Base-by-base conservation (phyloP, 2,888 invertebrate species). In the Cybosia mesomella region DNA sequence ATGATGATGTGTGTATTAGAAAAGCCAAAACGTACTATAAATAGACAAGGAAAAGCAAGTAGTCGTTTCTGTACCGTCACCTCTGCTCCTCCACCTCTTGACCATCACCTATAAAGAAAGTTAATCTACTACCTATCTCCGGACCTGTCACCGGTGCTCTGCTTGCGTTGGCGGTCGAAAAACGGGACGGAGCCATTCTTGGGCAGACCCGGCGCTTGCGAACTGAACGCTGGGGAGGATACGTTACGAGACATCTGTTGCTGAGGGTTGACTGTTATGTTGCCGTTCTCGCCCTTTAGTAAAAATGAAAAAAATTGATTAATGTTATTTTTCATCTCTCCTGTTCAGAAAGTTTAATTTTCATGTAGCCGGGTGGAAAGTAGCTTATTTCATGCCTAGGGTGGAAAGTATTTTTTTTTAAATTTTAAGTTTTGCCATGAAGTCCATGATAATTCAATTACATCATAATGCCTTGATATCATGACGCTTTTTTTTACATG, bases 151-250 rank as follows among this genome's bases (percentile, higher is more conserved):
- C 98, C 97, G 68, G 97, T 96, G 80, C 98, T 98, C 58, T 98
- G 97, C 90, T 98, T 98, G 63, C 98, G 96, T 72, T 98, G 97
- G 59, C 98, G 95, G 91, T 98, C 98, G 92, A 98, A 98, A 88
- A 98, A 97, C 36, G 98, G 98, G 76, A 98, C 98, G 4, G 98
- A 98, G 58, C 98, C 98, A 87, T 98, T 98, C 92, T 98, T 98
- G 68, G 98, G 98, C 84, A 95, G 82, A 11, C 97, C 97, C 79
- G 96, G 96, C 59, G 96, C 96, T 71, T 96, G 96, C 11, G 97
- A 96, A 28, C 97, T 97, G 89, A 98, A 98, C 18, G 98, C 98
- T 0, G 98, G 98, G 75, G 98, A 98, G 15, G 98, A 98, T 74
- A 98, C 98, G 92, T 98, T 98, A 74, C 98, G 96, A 0, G 97